Conservation (phyloP, 2,113 vertebrate species). For the Forbesichthys agassizii region DNA sequence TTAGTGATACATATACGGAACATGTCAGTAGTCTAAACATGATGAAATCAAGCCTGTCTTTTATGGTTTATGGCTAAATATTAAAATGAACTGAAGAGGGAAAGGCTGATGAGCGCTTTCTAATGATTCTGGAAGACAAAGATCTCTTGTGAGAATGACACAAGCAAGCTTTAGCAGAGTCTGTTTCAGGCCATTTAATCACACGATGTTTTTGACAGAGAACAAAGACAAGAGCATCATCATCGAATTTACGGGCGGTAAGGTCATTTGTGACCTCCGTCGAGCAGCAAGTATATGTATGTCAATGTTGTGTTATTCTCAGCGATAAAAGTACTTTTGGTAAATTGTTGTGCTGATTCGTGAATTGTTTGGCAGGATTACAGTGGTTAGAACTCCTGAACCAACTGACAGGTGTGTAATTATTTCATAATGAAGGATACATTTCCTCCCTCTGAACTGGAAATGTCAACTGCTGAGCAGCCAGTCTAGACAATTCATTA, state of each 20-base stretch:
- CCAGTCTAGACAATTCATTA: slow-evolving; percentile 27
- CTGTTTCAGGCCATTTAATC: slow-evolving; percentile 29
- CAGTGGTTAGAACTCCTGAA: slow-evolving; percentile 53
- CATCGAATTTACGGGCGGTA: slow-evolving; percentile 22
- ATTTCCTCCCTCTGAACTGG: slow-evolving; percentile 30
- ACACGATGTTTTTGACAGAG: slow-evolving; percentile 27
- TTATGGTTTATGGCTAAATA: background rate
- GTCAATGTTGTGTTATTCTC: too few relatives aligned
- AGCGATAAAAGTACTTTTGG: background rate
- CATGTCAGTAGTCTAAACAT: background rate
- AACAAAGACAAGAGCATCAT: slow-evolving; percentile 14
- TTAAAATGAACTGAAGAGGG: background rate
- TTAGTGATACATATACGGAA: too few relatives aligned
- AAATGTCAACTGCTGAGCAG: slow-evolving; percentile 34
- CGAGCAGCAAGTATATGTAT: background rate
- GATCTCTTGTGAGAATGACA: background rate
- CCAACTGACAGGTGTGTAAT: slow-evolving; percentile 47
- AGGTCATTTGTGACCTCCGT: slow-evolving; percentile 32
- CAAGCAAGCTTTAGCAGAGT: slow-evolving; percentile 7
- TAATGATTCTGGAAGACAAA: too few relatives aligned
- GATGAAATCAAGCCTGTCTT: slow-evolving; percentile 29
- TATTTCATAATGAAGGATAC: slow-evolving; percentile 50
- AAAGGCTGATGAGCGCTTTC: background rate
- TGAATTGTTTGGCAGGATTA: slow-evolving; percentile 36
- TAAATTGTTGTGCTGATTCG: slow-evolving; percentile 30